These are phyloP conservation scores for Tautogolabrus adspersus DNA, from an alignment of 2,113 vertebrate species.

Conservation along the genomic window DNA sequence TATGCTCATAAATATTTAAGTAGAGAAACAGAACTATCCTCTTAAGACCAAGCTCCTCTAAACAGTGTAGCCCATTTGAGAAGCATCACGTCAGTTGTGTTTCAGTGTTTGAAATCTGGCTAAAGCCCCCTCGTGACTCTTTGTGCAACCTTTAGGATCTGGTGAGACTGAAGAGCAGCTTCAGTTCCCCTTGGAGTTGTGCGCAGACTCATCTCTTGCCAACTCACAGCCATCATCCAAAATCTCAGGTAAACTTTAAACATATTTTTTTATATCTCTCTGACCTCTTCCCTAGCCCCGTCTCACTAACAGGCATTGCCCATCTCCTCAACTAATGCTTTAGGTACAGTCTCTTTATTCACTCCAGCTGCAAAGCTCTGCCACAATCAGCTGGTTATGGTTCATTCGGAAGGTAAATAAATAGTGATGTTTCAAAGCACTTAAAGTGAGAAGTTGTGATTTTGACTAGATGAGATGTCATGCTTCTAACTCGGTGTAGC, in stretches of 20 bases:
- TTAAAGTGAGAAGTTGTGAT: slow-evolving; percentile 41
- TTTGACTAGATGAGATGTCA: slow-evolving; percentile 26
- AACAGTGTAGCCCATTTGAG: neutral
- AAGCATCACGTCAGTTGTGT: neutral
- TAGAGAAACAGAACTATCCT: neutral
- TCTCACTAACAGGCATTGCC: slow-evolving; percentile 59
- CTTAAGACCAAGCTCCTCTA: neutral
- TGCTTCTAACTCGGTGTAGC: neutral
- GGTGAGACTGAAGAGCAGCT: slow-evolving; percentile 94
- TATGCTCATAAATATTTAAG: neutral
- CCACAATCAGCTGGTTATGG: slow-evolving; percentile 76
- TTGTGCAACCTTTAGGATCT: slow-evolving; percentile 78
- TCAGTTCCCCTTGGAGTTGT: slow-evolving; percentile 95
- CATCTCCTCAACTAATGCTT: slow-evolving; percentile 62
- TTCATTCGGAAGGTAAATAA: slow-evolving; percentile 74
- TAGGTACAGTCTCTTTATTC: slow-evolving; percentile 78
- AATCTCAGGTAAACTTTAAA: slow-evolving; percentile 84
- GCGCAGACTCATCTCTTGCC: slow-evolving; percentile 85
- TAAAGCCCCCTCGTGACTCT: neutral
- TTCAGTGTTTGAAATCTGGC: neutral
- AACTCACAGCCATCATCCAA: slow-evolving; percentile 87
- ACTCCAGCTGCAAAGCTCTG: slow-evolving; percentile 77
- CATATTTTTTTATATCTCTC: neutral
- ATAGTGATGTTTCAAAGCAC: slow-evolving; percentile 19
- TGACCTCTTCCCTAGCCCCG: slow-evolving; percentile 10